Conservation (phyloP, 2,797 vertebrate species). For the Phylloscopus collybita region DNA sequence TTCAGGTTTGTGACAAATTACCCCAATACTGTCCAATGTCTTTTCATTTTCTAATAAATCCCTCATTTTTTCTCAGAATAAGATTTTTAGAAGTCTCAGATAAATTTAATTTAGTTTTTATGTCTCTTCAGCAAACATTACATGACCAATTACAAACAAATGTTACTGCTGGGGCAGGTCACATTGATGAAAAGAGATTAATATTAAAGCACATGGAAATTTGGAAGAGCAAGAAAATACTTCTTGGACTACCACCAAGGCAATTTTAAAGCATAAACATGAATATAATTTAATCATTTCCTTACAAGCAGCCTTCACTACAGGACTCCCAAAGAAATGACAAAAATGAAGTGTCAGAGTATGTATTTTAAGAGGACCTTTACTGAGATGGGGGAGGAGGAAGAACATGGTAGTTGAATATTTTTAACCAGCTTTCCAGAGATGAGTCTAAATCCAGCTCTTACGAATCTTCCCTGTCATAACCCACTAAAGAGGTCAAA, state of each 20-base stretch:
- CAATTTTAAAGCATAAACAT: constrained; percentile 30
- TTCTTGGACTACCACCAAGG: constrained; percentile 42
- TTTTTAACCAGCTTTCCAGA: constrained; percentile 67
- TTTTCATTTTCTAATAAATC: not conserved
- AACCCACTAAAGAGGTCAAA: constrained; percentile 73
- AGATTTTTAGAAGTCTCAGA: not conserved
- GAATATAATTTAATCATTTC: constrained; percentile 33
- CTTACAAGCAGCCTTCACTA: constrained; percentile 20
- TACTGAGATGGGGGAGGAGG: constrained; percentile 10
- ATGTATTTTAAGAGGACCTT: constrained; percentile 58
- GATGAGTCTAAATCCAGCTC: constrained; percentile 70
- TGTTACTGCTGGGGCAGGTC: not conserved
- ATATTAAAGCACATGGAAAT: constrained; percentile 41
- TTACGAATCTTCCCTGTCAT: constrained; percentile 65
- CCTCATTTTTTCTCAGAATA: not conserved
- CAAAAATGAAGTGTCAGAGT: constrained; percentile 26
- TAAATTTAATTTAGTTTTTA: constrained; percentile 8
- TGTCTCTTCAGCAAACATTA: not conserved
- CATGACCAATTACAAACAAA: not conserved
- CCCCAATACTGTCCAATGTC: not conserved
- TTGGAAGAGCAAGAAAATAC: constrained; percentile 16
- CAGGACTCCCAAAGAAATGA: constrained; percentile 10
- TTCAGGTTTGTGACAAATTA: not conserved
- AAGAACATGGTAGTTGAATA: constrained; percentile 38
- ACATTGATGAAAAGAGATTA: constrained; percentile 3